A percentile compares a stretch with the other conserved stretches of the same genome.
Evolutionary conservation across 2,888 invertebrate species (phyloP).

Genomic region (Campopleginae sp.): DNA sequence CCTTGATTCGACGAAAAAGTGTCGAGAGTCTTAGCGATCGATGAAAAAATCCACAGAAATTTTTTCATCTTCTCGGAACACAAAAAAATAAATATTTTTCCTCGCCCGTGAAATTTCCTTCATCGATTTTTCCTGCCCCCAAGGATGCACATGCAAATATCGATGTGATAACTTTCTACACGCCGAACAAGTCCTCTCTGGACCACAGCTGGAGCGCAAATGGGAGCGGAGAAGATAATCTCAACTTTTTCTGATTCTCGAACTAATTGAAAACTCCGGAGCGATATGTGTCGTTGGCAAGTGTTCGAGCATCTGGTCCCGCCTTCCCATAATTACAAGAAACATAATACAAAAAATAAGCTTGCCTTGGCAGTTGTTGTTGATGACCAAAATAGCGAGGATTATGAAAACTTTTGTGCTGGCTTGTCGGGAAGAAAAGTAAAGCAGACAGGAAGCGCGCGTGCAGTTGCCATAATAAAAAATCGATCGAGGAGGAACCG

Average conservation of each 20-base stretch:
- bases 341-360: neutral
- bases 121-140: neutral
- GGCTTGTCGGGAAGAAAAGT: neutral
- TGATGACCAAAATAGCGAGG: neutral
- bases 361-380: neutral
- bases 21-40: too few relatives aligned
- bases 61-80: too few relatives aligned
- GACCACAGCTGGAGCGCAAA: neutral
- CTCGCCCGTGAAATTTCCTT: neutral
- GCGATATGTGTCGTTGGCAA: neutral
- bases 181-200: neutral
- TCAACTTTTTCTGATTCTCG: conserved; percentile 39
- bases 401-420: neutral
- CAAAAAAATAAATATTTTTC: too few relatives aligned
- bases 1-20: neutral
- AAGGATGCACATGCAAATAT: neutral
- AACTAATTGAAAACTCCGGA: conserved; percentile 28
- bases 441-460: neutral
- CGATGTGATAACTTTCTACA: neutral
- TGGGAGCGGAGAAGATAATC: neutral
- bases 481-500: conserved; percentile 46
- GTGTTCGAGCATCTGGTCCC: neutral
- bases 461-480: conserved; percentile 36
- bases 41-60: too few relatives aligned
- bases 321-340: neutral